phyloP scores from a whole-genome alignment of 2,797 vertebrate genomes.

The Mormyrus proboscirostris region DNA sequence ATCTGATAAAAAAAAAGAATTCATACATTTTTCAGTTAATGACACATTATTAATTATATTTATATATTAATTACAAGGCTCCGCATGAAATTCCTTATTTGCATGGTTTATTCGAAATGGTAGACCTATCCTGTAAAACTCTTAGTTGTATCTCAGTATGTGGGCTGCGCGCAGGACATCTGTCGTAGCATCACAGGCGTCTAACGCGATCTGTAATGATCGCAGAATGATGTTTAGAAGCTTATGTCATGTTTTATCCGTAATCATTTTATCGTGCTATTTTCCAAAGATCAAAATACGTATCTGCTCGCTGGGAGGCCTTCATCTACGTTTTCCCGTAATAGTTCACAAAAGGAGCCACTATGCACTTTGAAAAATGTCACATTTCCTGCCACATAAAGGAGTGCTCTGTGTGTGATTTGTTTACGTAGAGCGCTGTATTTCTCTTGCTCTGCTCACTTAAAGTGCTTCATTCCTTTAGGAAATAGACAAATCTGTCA shows the following conservation, averaged over 20 bases:
- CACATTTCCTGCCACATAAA: neutral
- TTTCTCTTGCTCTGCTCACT: neutral
- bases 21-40: neutral
- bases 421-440: neutral
- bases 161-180: neutral
- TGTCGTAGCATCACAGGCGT: neutral
- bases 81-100: neutral
- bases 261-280: neutral
- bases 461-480: constrained; percentile 3
- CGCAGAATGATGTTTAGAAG: neutral
- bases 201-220: neutral
- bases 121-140: neutral
- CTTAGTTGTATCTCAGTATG: neutral
- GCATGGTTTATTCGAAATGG: neutral
- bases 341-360: neutral
- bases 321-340: neutral
- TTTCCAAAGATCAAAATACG: neutral
- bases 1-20: neutral
- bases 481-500: neutral
- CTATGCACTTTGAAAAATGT: neutral
- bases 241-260: neutral
- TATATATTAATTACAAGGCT: neutral
- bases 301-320: neutral
- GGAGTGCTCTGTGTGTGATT: neutral
- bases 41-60: neutral